Conservation (phyloP, 1,140 invertebrate genomes). For the Elymnias hypermnestra region DNA sequence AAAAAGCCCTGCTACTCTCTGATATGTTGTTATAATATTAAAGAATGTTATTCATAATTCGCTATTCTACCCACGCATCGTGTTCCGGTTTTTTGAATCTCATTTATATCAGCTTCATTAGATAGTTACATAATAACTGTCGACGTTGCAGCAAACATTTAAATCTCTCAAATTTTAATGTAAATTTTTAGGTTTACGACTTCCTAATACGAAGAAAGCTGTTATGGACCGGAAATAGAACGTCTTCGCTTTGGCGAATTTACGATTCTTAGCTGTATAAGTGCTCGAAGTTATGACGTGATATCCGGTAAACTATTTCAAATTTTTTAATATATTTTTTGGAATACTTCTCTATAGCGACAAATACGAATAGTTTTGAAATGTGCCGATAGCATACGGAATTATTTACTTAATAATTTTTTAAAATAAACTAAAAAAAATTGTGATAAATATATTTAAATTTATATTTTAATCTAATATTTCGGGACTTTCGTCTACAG, state of each 20-base stretch:
- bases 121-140: background rate
- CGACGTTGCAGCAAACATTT: background rate
- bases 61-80: background rate
- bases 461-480: too few species aligned
- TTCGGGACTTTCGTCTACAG: too few species aligned
- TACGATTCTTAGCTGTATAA: background rate
- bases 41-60: too few species aligned
- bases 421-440: too few species aligned
- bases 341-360: too few species aligned
- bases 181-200: background rate
- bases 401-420: too few species aligned
- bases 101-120: background rate
- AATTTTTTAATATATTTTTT: background rate
- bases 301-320: background rate
- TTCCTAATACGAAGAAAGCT: slow-evolving; percentile 4
- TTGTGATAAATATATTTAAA: too few species aligned
- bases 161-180: background rate
- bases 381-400: too few species aligned
- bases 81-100: background rate
- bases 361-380: too few species aligned
- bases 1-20: too few species aligned
- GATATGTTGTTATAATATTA: too few species aligned
- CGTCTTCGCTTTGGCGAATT: slow-evolving; percentile 3
- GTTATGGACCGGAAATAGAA: slow-evolving; percentile 7
- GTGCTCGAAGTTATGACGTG: background rate